These are phyloP conservation scores for Lamprologus tigripictilis DNA, from an alignment of 2,113 vertebrate genomes.

Conservation along the genomic window DNA sequence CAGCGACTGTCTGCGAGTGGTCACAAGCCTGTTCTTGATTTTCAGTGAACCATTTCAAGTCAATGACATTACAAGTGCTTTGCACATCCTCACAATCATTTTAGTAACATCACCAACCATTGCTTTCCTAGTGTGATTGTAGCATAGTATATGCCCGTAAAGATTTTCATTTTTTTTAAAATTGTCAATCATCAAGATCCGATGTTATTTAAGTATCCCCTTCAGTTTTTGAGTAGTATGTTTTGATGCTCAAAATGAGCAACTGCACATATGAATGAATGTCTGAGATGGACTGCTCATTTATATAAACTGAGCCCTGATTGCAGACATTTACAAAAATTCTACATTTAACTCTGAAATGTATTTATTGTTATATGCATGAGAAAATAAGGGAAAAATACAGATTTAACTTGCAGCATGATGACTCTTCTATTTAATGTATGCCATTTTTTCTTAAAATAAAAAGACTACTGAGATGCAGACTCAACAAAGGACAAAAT, in stretches of 20 bases:
- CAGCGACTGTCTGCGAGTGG: not conserved
- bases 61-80: not conserved
- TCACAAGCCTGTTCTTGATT: not conserved
- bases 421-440: not conserved
- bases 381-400: not conserved
- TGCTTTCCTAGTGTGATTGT: not conserved
- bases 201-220: not conserved
- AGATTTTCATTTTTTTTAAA: fast-evolving
- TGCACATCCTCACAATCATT: not conserved
- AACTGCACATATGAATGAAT: not conserved
- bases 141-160: not conserved
- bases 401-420: not conserved
- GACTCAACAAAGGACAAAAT: not conserved
- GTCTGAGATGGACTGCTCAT: not conserved
- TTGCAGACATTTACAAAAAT: not conserved
- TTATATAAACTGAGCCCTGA: not conserved
- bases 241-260: not conserved
- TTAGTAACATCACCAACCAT: not conserved
- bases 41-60: not conserved
- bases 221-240: not conserved
- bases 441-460: not conserved
- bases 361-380: not conserved
- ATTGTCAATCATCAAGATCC: not conserved
- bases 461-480: not conserved
- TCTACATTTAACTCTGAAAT: not conserved